Base-by-base conservation (phyloP, 2,113 vertebrate species). In the Syngnathus scovelli region DNA sequence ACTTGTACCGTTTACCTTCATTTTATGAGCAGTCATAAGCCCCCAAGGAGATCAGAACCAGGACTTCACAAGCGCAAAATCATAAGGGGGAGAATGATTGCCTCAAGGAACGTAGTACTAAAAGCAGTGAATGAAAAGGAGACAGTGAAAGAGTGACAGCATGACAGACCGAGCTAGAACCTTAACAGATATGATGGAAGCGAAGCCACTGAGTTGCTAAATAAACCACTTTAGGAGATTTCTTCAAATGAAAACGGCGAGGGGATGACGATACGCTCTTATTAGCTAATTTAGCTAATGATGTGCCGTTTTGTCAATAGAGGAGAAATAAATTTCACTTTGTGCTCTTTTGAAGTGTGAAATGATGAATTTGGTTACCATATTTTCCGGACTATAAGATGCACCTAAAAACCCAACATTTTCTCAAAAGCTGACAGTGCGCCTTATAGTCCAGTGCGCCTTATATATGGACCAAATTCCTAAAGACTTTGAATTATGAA, bases 1-100 rank as follows among this genome's bases (percentile, higher is more conserved):
- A 60, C 54, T 71, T 67, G 64, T 19, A 37, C 33, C 6, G 58
- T 82, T 70, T 55, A 51, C 68, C 77, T 72, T 51, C 55, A 67
- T 81, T 84, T 82, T 76, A 78, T 77, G 64, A 86, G 71, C 66
- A 69, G 70, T 71, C 76, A 77, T 82, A 72, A 74, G 76, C 74
- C 70, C 77, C 70, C 39, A 66, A 68, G 72, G 77, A 85, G 67
- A 82, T 72, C 68, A 74, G 65, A 8, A 7, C 43, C 41, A 37
- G 41, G 66, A 80, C 74, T 73, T 70, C 74, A 41, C 67, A 71
- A 68, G 69, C 63, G 64, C 68, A 74, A 85, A 85, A 85, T 86
- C 77, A 85, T 71, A 70, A 78, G 69, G 21, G 69, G 71, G 74
- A 62, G 69, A 69, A 76, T 44, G 61, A 86, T 86, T 78, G 78